Base-by-base conservation (phyloP, 1,140 invertebrate species). In the Drosophila bocki region DNA sequence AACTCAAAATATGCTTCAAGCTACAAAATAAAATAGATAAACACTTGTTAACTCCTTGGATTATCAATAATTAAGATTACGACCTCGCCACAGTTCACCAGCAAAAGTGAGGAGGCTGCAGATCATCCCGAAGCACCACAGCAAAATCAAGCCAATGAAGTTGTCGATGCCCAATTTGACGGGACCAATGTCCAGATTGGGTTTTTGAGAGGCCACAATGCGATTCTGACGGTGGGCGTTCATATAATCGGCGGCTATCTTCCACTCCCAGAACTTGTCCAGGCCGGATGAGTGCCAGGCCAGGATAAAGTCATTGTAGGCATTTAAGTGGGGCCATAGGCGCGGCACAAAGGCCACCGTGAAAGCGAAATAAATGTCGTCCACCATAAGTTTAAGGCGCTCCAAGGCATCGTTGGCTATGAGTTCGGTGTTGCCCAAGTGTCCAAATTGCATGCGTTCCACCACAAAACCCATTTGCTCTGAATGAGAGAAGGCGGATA, bases 231-330 rank as follows among this genome's bases (percentile, higher is more conserved):
- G 75, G 6, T 82, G 65, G 7, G 58, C 72, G 59, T 83, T 84
- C 75, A 92, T 82, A 22, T 82, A 91, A 12, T 82, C 74, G 0
- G 82, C 91, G 4, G 75, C 62, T 12, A 87, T 80, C 17, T 81
- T 79, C 91, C 91, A 92, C 32, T 92, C 91, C 91, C 91, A 92
- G 32, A 70, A 91, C 45, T 91, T 91, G 35, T 80, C 85, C 19
- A 92, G 45, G 6, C 91, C 91, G 0, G 91, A 84, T 9, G 91
- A 91, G 29, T 91, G 88, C 80, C 85, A 87, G 3, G 47, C 50
- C 11, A 91, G 51, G 11, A 82, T 76, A 8, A 88, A 75, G 32
- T 91, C 58, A 68, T 88, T 91, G 33, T 72, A 91, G n/a, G 71
- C 62, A 7, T 54, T 47, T 19, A 82, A 61, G 37, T 80, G 65